A percentile compares a stretch with the other conserved stretches of the same genome.
phyloP scores from a whole-genome alignment of 1,140 invertebrate species.

The Plutomurus gul region DNA sequence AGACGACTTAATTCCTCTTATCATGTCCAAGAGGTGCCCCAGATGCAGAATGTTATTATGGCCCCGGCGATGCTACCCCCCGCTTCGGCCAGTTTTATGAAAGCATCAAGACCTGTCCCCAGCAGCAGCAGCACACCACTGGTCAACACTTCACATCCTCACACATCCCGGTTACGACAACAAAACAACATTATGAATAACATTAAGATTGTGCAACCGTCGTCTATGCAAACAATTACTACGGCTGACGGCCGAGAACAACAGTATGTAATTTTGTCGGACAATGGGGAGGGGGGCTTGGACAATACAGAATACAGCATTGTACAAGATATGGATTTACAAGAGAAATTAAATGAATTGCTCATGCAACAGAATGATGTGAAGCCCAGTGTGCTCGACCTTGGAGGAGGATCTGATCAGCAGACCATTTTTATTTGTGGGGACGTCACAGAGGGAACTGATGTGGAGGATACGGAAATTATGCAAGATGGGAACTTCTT shows the following conservation, averaged over 20 bases:
- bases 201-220: not conserved
- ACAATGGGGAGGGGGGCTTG: not conserved
- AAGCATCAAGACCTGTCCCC: not conserved
- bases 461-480: not conserved
- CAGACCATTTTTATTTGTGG: constrained; percentile 38
- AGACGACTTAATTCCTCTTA: not conserved
- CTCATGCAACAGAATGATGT: constrained; percentile 9
- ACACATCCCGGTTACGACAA: not conserved
- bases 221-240: not conserved
- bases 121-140: not conserved
- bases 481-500: constrained; percentile 12
- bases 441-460: not conserved
- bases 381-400: not conserved
- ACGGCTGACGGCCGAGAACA: not conserved
- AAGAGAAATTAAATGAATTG: not conserved
- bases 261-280: not conserved
- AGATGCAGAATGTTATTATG: constrained; percentile 13
- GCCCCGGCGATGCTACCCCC: not conserved
- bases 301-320: constrained; percentile 3
- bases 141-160: not conserved
- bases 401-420: not conserved
- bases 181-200: not conserved
- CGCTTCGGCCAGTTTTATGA: constrained; percentile 10
- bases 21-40: not conserved
- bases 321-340: constrained; percentile 17